Percentiles rank a stretch among this genome's conserved stretches.
Evolutionary conservation across 2,113 vertebrate species (phyloP).

Genomic region (Aegithalos caudatus): DNA sequence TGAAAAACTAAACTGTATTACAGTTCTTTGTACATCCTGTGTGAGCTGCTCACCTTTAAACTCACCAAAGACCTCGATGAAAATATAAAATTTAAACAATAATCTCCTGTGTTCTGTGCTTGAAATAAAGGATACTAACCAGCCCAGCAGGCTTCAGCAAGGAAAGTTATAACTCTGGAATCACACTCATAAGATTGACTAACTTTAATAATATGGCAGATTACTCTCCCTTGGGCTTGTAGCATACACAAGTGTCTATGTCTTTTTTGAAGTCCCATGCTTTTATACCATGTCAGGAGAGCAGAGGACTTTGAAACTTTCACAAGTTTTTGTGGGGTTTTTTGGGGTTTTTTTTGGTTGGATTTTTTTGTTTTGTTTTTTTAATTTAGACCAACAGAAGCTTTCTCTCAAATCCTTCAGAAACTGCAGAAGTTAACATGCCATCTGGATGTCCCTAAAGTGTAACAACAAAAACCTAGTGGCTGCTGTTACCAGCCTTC

Average conservation of each 20-base stretch:
- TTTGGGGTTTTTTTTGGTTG: too few species aligned
- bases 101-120: background rate
- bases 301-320: background rate
- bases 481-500: background rate
- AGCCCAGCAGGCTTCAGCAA: background rate
- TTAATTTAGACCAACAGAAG: background rate
- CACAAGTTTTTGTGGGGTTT: too few species aligned
- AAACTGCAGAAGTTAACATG: background rate
- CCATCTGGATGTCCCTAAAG: constrained; percentile 10
- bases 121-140: background rate
- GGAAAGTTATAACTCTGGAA: background rate
- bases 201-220: background rate
- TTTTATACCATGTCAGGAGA: background rate
- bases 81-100: background rate
- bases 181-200: background rate
- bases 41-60: background rate
- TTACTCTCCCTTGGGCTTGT: background rate
- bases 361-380: too few species aligned
- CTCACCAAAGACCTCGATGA: background rate
- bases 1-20: background rate
- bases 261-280: background rate
- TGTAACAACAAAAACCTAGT: background rate
- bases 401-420: background rate
- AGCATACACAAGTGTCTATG: background rate
- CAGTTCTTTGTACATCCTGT: background rate